Base-by-base conservation (phyloP, 2,113 vertebrate species). In the Murina feae region DNA sequence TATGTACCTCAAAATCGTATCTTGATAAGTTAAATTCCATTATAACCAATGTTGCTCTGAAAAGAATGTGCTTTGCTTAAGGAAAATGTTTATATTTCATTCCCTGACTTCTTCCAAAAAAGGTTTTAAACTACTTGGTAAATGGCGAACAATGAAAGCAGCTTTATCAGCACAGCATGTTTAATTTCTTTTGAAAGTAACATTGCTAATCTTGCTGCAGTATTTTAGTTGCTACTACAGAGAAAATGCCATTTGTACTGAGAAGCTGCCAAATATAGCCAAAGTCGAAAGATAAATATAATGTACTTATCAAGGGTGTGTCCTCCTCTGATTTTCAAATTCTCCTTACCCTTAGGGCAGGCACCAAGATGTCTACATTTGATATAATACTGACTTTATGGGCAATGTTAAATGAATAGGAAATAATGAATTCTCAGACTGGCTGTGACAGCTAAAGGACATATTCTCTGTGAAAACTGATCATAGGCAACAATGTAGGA, bases 11-110 rank as follows among this genome's bases (percentile, higher is more conserved):
- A 53, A 85, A 95, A 86, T 30, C 78, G 1, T 85, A 32, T 88
- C 65, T 89, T 85, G 81, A 93, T 82, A 93, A 94, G 53, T 69
- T 88, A 83, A 11, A 35, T 74, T 53, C 60, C 53, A 90, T 13
- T 74, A 30, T 91, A 94, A 96, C 87, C 69, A 96, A 53, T 53
- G 42, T 53, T 65, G 32, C 87, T 92, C 94, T 90, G 84, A 83
- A 85, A 96, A 90, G 87, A 92, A 96, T 84, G 80, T 72, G 12
- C 87, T 95, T 97, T 93, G 78, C 78, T 95, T 92, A 86, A 94
- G 47, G 65, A 92, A 94, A 96, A 86, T 93, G 92, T 96, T 97
- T 97, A 96, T 49, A 82, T 89, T 95, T 95, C 76, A 85, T n/a
- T 93, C 68, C 47, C 91, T 65, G 42, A 63, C 60, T 94, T 95